Percentiles rank a stretch among this genome's conserved stretches.
Conservation (phyloP, 2,888 invertebrate species). For the Drosophila subsilvestris region DNA sequence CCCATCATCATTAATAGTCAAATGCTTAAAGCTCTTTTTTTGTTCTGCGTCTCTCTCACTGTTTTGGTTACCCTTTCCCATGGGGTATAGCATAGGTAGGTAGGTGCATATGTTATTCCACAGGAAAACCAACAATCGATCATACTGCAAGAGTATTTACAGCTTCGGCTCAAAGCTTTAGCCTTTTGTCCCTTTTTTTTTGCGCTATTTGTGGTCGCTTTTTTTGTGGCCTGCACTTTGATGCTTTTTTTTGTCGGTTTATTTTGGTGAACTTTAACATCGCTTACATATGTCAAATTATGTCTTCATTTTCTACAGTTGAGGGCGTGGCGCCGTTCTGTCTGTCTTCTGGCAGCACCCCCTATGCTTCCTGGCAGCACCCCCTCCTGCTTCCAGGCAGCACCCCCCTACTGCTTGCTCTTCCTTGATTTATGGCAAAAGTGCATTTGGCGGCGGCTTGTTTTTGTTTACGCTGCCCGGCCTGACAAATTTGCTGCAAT, state of each 20-base stretch:
- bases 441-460: constrained; percentile 50
- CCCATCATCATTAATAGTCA: constrained; percentile 8
- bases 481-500: constrained; percentile 57
- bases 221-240: constrained; percentile 53
- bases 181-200: constrained; percentile 2
- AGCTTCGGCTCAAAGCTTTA: constrained; percentile 9
- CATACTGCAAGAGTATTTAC: background rate
- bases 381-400: no score
- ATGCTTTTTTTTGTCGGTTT: constrained; percentile 49
- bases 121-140: background rate
- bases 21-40: background rate
- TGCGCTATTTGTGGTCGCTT: background rate
- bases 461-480: constrained; percentile 73
- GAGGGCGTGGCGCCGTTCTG: constrained; percentile 64
- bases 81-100: background rate
- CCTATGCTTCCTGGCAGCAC: no score
- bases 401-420: no score
- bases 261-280: constrained; percentile 77
- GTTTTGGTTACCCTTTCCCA: background rate
- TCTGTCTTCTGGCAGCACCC: constrained; percentile 35
- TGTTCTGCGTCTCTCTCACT: background rate
- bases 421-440: constrained; percentile 62
- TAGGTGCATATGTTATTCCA: no score
- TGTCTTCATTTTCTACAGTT: constrained; percentile 69
- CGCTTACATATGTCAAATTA: constrained; percentile 82